These are phyloP conservation scores for Hydroisotoma schaefferi DNA, from an alignment of 2,888 invertebrate genomes.

Conservation along the genomic window DNA sequence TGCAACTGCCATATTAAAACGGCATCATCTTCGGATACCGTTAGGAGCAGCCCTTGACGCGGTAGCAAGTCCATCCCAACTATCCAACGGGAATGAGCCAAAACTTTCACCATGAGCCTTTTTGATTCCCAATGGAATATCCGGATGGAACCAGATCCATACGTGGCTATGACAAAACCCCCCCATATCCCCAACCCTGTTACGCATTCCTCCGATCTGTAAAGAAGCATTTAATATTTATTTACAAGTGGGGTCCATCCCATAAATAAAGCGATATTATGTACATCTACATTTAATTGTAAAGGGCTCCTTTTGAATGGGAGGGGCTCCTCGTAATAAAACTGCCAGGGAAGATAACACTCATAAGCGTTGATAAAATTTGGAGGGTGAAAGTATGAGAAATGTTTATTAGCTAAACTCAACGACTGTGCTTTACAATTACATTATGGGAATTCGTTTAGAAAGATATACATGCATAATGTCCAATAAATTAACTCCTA, in stretches of 20 bases:
- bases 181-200: constrained; percentile 41
- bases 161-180: constrained; percentile 34
- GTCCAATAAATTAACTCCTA: too few species aligned
- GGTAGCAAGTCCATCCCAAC: constrained; percentile 40
- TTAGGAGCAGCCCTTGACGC: constrained; percentile 33
- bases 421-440: too few species aligned
- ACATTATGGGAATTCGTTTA: too few species aligned
- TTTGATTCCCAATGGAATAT: constrained; percentile 38
- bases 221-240: not conserved
- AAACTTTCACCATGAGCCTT: constrained; percentile 29
- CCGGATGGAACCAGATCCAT: constrained; percentile 40
- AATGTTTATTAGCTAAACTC: too few species aligned
- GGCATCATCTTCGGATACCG: constrained; percentile 44
- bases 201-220: constrained; percentile 31
- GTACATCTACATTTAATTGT: not conserved
- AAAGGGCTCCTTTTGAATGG: too few species aligned
- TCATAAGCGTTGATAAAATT: too few species aligned
- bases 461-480: too few species aligned
- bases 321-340: too few species aligned
- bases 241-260: too few species aligned
- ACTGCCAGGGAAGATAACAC: too few species aligned
- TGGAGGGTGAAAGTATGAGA: too few species aligned
- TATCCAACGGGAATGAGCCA: constrained; percentile 47
- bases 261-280: too few species aligned
- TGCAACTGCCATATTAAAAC: constrained; percentile 33